Evolutionary conservation across 2,113 vertebrate species (phyloP).

Genomic region (Anthoscopus minutus): DNA sequence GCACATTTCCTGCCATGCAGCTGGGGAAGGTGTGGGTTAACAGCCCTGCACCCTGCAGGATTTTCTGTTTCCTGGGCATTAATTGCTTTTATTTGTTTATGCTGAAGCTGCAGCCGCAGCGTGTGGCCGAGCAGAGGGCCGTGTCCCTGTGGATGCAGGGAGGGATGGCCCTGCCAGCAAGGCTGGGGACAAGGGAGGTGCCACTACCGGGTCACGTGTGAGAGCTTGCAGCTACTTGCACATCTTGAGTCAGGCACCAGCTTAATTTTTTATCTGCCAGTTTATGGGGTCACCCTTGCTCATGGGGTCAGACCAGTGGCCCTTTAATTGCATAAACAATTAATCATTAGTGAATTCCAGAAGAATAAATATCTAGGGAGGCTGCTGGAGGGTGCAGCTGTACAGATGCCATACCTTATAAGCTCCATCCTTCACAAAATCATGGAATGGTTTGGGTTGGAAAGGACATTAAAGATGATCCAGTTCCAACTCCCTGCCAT

Average conservation of each 20-base stretch:
- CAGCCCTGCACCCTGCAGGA: not conserved
- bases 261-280: not conserved
- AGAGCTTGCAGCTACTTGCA: not conserved
- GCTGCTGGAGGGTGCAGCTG: not conserved
- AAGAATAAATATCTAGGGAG: not conserved
- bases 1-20: not conserved
- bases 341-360: not conserved
- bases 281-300: not conserved
- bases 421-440: not conserved
- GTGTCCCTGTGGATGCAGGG: not conserved
- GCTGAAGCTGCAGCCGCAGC: not conserved
- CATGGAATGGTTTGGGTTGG: not conserved
- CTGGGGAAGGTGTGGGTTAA: not conserved
- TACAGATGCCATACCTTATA: not conserved
- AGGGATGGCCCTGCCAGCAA: not conserved
- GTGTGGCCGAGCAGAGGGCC: not conserved
- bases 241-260: not conserved
- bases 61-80: not conserved
- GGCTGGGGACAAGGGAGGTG: not conserved
- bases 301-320: not conserved
- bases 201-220: accelerated
- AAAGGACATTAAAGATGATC: not conserved
- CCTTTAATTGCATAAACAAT: not conserved
- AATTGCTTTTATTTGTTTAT: not conserved
- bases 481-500: not conserved